Evolutionary conservation across 1,140 invertebrate species (phyloP), one percentile per base, ranked within the genome.

Genomic region (Onthophagus taurus): DNA sequence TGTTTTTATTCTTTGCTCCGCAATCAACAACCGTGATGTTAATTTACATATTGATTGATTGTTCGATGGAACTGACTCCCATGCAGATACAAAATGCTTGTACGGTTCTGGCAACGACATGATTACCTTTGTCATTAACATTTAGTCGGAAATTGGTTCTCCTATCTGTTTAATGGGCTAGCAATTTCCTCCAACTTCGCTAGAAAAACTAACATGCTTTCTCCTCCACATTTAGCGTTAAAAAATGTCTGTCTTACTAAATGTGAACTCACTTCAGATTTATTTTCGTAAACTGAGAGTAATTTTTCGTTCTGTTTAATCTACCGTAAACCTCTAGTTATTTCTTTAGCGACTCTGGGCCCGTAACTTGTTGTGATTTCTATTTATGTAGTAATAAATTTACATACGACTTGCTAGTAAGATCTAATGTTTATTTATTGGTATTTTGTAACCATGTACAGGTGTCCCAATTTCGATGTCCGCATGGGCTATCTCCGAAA

Each of bases 41-140:
- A 64, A 31, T 30, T 60, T 53, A 2, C 56, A 54, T 17, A 54
- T 44, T 0, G 55, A 62, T 48, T 61, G 57, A 11, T 55, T 57
- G 1, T 52, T 44, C 14, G 48, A 45, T 2, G 50, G 47, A 0
- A 48, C 48, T 0, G 54, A 58, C 12, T 63, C 58, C 59, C 59
- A 60, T 0, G 49, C 53, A 31, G 51, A 50, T 14, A 49, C 37
- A 33, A 55, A 59, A 29, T 44, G 33, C 26, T 44, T 44, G 14
- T 20, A 38, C 21, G 30, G 12, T 7, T 39, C 51, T 9, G 59
- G 57, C 11, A 63, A 33, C 8, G 50, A 53, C 45, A 54, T 57
- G n/a, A 64, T 36, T 3, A 60, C 46, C 46, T 62, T 65, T 11
- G 60, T 55, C 0, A 59, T 57, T 0, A 54, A 21, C 41, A 60